phyloP scores from a whole-genome alignment of 2,113 vertebrate genomes.

The Agapornis roseicollis region DNA sequence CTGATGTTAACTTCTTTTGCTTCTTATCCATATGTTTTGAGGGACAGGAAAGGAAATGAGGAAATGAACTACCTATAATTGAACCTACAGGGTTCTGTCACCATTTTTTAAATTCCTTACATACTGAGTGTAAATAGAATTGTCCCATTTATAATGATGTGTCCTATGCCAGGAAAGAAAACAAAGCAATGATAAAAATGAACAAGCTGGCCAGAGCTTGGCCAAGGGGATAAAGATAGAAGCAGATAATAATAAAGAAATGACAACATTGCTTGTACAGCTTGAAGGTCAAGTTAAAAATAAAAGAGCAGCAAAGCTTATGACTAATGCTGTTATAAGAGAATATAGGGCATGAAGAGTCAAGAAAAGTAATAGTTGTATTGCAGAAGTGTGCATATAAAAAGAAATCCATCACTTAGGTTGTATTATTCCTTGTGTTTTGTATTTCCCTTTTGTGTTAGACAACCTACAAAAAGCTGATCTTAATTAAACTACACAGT shows the following conservation, averaged over 20 bases:
- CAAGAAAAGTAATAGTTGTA: neutral
- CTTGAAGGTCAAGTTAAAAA: neutral
- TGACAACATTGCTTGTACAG: neutral
- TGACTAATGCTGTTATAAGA: neutral
- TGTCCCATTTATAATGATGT: neutral
- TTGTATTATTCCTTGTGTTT: neutral
- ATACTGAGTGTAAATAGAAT: neutral
- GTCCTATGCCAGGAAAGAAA: neutral
- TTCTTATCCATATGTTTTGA: neutral
- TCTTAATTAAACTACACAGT: neutral
- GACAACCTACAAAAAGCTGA: neutral
- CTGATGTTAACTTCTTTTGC: neutral
- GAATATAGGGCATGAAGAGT: neutral
- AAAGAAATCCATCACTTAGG: neutral
- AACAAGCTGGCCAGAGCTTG: neutral
- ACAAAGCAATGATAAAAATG: neutral
- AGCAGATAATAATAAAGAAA: neutral
- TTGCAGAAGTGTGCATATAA: neutral
- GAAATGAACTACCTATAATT: neutral
- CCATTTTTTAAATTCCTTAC: neutral
- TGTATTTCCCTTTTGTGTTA: neutral
- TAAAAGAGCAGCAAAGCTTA: neutral
- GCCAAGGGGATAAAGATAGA: neutral
- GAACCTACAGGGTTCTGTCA: neutral
- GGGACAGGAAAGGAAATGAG: neutral